Evolutionary conservation across 2,888 invertebrate genomes (phyloP).

Genomic region (Trichopria drosophilae): DNA sequence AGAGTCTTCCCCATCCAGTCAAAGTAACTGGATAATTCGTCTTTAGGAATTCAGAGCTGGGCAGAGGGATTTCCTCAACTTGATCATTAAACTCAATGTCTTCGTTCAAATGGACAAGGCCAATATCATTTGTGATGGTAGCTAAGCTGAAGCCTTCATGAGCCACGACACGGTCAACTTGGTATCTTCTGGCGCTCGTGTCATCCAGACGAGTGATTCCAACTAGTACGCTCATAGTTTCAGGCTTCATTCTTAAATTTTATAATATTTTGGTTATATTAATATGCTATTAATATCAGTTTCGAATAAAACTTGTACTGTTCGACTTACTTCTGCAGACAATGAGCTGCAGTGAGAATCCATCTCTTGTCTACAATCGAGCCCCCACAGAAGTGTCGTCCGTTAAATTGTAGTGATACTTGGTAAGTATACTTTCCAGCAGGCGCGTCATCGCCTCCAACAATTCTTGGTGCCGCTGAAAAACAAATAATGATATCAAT

Average conservation of each 20-base stretch:
- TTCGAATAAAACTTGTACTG: background rate
- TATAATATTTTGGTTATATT: background rate
- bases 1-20: conserved; percentile 46
- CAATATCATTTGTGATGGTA: conserved; percentile 42
- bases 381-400: conserved; percentile 64
- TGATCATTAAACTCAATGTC: conserved; percentile 38
- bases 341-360: conserved; percentile 56
- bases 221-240: too few relatives aligned
- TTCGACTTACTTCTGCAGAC: conserved; percentile 26
- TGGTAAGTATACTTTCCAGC: conserved; percentile 62
- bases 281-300: background rate
- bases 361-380: conserved; percentile 61
- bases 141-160: conserved; percentile 32
- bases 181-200: too few relatives aligned
- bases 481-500: conserved; percentile 5
- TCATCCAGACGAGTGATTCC: too few relatives aligned
- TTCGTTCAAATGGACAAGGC: conserved; percentile 38
- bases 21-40: conserved; percentile 33
- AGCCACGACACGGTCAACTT: conserved; percentile 24
- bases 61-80: conserved; percentile 40
- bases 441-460: conserved; percentile 61
- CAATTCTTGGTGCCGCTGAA: conserved; percentile 37
- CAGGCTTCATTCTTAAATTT: background rate
- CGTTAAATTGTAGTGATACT: conserved; percentile 59
- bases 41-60: conserved; percentile 25